Percentiles rank a stretch among this genome's conserved stretches.
Evolutionary conservation across 2,113 vertebrate species (phyloP).

Genomic region (Vulpes lagopus): DNA sequence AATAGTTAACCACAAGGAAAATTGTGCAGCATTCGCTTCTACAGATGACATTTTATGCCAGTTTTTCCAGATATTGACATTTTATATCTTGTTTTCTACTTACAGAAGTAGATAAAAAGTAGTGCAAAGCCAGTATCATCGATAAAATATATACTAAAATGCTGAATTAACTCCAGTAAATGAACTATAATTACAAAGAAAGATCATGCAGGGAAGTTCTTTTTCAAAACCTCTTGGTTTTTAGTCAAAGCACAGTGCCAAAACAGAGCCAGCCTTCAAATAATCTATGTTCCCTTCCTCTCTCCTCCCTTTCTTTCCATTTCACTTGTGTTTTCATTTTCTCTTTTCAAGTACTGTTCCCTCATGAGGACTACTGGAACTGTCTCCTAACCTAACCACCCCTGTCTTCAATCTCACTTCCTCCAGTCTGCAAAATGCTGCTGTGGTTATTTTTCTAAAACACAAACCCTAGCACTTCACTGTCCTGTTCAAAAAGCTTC

Average conservation of each 20-base stretch:
- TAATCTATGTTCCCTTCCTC: neutral
- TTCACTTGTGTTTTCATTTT: neutral
- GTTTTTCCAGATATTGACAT: constrained; percentile 3
- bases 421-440: neutral
- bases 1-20: constrained; percentile 52
- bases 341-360: neutral
- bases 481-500: neutral
- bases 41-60: neutral
- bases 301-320: neutral
- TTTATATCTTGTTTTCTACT: constrained; percentile 26
- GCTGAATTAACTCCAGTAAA: neutral
- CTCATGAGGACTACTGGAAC: neutral
- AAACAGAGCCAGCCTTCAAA: neutral
- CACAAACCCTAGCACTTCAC: neutral
- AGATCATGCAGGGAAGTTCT: neutral
- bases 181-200: neutral
- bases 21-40: neutral
- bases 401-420: neutral
- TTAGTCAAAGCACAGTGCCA: neutral
- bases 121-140: neutral
- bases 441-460: constrained; percentile 4
- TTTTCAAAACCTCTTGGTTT: constrained; percentile 1
- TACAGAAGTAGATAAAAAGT: neutral
- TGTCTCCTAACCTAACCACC: neutral
- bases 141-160: neutral